A percentile compares a stretch with the other conserved stretches of the same genome.
phyloP scores from a whole-genome alignment of 1,140 invertebrate genomes.

The Potamilus streckersoni region DNA sequence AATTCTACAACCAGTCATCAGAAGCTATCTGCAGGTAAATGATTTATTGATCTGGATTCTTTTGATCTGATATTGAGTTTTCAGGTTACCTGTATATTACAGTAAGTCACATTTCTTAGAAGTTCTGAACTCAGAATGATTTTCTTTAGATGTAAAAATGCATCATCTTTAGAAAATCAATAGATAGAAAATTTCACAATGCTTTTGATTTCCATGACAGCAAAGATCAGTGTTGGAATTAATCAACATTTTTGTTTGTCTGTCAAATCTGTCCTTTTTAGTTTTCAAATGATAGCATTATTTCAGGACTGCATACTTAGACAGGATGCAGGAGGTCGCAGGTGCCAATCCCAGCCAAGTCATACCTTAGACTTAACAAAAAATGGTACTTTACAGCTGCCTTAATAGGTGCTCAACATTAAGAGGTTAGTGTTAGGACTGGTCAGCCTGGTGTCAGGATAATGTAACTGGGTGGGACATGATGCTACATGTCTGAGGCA shows the following conservation, averaged over 20 bases:
- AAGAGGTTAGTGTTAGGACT: too few relatives aligned
- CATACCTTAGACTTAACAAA: too few relatives aligned
- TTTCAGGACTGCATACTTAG: too few relatives aligned
- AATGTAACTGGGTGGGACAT: too few relatives aligned
- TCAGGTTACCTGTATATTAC: background rate
- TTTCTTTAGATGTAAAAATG: background rate
- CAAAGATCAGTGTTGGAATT: background rate
- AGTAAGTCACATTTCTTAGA: too few relatives aligned
- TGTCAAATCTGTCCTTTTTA: background rate
- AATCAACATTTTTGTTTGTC: constrained; percentile 1
- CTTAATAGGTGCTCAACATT: too few relatives aligned
- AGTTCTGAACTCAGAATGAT: background rate
- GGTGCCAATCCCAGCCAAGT: too few relatives aligned
- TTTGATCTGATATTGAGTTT: background rate
- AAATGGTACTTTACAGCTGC: too few relatives aligned
- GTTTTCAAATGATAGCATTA: too few relatives aligned
- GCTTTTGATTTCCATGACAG: constrained; percentile 1
- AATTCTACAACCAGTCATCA: constrained; percentile 32
- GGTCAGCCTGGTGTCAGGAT: too few relatives aligned
- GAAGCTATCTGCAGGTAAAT: constrained; percentile 57
- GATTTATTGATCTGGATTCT: background rate
- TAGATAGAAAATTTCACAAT: background rate
- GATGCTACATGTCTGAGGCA: too few relatives aligned
- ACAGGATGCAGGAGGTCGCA: too few relatives aligned
- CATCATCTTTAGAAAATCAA: background rate